Base-by-base conservation (phyloP, 2,888 invertebrate species). In the Tenthredo notha region DNA sequence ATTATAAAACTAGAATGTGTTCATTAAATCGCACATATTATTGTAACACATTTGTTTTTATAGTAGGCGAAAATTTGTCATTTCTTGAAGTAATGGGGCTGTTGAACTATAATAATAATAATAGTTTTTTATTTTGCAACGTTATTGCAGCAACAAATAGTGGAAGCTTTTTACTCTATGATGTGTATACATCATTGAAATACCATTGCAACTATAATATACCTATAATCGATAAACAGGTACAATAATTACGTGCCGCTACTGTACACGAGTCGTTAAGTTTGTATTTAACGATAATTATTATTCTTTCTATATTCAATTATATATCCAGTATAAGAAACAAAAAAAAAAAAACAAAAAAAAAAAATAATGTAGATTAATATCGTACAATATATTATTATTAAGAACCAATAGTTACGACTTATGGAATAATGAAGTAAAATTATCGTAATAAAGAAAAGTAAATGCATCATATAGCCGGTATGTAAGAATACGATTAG, bases 181-280 rank as follows among this genome's bases (percentile, higher is more conserved):
- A 50, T 80, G n/a, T 80, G 10, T 37, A 9, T 21, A 80, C 61
- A 40, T 78, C 58, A 61, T 21, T 80, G 15, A n/a, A 40, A 54
- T 50, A 47, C 7, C 77, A 54, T 77, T 29, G 50, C 43, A 43
- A 40, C 18, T 40, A 77, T 54, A 54, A 3, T 40, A 77, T 54
- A 54, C 10, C 54, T 77, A 77, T 6, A 37, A 4, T 58, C 9
- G 40, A 54, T 4, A 54, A 54, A 80, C 58, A 61, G 80, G 58
- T 80, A 58, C 37, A 61, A 80, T 80, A 80, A 80, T 40, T 10
- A 80, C 7, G 90, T 86, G 86, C 87, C 87, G 87, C 85, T 87
- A 88, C 86, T 87, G 87, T 87, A 87, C 86, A 87, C 88, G 88
- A 86, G 80, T 87, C 86, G 87, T 87, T 88, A 87, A 86, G 87